Percentiles rank a stretch among this genome's conserved stretches.
Evolutionary conservation across 2,797 vertebrate species (phyloP).

Genomic region (Channa striata): DNA sequence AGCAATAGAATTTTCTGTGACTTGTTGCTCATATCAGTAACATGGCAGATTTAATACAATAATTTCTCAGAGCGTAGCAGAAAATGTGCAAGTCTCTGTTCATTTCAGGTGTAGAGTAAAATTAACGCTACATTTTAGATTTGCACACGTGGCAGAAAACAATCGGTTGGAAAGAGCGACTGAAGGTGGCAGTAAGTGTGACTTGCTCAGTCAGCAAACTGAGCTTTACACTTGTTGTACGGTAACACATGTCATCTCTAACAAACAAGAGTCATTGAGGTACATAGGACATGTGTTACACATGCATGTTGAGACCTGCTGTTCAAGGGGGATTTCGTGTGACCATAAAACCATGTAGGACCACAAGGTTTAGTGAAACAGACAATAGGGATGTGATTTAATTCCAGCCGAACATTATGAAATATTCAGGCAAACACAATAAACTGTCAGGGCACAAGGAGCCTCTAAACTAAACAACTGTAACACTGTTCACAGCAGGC

Average conservation of each 20-base stretch:
- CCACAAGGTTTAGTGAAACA: not conserved
- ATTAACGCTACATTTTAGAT: conserved; percentile 7
- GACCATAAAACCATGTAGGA: conserved; percentile 8
- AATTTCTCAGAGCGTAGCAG: not conserved
- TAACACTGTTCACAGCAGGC: conserved; percentile 40
- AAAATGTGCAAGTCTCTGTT: not conserved
- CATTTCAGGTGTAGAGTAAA: not conserved
- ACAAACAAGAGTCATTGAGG: not conserved
- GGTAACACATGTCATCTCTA: not conserved
- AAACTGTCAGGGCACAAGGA: conserved; percentile 7
- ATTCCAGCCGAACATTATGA: conserved; percentile 26
- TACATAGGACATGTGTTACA: not conserved
- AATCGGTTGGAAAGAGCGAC: conserved; percentile 8
- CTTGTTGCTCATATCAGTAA: not conserved
- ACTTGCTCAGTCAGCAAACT: conserved; percentile 34
- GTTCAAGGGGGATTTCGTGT: conserved; percentile 16
- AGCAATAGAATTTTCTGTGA: not conserved
- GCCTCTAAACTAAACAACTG: conserved; percentile 34
- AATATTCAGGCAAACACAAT: conserved; percentile 33
- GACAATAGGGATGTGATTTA: not conserved
- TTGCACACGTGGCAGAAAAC: conserved; percentile 9
- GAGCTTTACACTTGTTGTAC: conserved; percentile 4
- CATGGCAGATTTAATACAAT: not conserved
- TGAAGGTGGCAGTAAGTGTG: conserved; percentile 6
- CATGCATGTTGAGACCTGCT: conserved; percentile 7